Conservation (phyloP, 2,113 vertebrate species). For the Furnarius figulus region DNA sequence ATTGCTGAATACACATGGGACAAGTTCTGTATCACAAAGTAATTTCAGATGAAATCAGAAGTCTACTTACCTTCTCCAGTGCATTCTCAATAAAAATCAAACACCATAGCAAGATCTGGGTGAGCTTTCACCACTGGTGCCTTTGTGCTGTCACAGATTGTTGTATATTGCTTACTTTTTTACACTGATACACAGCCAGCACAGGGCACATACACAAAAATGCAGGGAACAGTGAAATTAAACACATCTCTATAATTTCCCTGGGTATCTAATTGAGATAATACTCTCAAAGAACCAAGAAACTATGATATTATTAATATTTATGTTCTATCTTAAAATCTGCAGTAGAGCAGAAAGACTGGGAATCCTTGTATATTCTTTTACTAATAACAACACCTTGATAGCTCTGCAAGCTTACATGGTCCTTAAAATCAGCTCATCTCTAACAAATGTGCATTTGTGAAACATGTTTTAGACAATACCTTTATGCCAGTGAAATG, state of each 20-base stretch:
- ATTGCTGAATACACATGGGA: neutral
- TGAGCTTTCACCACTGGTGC: neutral
- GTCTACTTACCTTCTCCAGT: neutral
- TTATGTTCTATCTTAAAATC: neutral
- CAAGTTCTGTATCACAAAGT: neutral
- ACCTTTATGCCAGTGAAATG: neutral
- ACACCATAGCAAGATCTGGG: neutral
- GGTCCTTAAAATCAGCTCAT: neutral
- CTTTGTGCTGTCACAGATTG: neutral
- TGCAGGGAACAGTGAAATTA: neutral
- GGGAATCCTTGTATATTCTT: neutral
- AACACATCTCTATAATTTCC: neutral
- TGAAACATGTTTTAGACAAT: neutral
- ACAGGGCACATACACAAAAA: neutral
- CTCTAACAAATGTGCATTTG: neutral
- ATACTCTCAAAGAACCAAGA: neutral
- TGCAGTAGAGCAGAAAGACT: neutral
- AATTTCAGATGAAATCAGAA: neutral
- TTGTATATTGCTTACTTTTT: accelerated
- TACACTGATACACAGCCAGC: neutral
- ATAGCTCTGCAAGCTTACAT: neutral
- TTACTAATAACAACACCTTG: neutral
- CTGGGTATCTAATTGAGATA: neutral
- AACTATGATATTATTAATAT: neutral
- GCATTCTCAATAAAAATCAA: neutral